Evolutionary conservation across 2,113 vertebrate genomes (phyloP).

Genomic region (Platycercus adscitus): DNA sequence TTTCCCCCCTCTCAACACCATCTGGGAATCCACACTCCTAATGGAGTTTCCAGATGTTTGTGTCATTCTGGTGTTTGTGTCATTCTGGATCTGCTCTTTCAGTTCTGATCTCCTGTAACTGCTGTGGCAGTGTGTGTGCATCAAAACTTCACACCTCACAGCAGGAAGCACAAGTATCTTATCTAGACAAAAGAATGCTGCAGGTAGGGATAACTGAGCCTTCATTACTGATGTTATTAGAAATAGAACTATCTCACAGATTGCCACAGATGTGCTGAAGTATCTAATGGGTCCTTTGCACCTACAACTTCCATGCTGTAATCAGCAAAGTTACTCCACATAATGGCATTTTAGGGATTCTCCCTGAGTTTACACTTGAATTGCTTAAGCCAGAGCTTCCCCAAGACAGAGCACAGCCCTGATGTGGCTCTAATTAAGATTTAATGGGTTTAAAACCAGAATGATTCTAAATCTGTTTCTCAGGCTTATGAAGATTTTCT

Average conservation of each 20-base stretch:
- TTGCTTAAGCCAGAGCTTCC: not conserved
- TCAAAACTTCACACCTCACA: not conserved
- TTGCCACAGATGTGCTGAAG: not conserved
- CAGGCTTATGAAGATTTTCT: not conserved
- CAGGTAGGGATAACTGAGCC: not conserved
- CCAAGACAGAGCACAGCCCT: not conserved
- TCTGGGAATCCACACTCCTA: slow-evolving; percentile 44
- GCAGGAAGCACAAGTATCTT: not conserved
- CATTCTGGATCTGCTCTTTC: slow-evolving; percentile 30
- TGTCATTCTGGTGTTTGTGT: slow-evolving; percentile 25
- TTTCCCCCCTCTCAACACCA: not conserved
- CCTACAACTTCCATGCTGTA: not conserved
- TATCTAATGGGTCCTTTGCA: not conserved
- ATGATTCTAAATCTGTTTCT: not conserved
- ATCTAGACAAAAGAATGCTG: not conserved
- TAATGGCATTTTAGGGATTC: not conserved
- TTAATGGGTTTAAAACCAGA: not conserved
- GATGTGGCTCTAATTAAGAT: not conserved
- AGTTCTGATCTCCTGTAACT: not conserved
- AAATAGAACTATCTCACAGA: not conserved
- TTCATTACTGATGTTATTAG: not conserved
- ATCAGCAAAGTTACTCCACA: not conserved
- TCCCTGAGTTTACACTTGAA: not conserved
- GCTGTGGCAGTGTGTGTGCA: not conserved
- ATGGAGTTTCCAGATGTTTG: slow-evolving; percentile 45